These are phyloP conservation scores for Poicephalus meyeri DNA, from an alignment of 2,113 vertebrate genomes.

Conservation along the genomic window DNA sequence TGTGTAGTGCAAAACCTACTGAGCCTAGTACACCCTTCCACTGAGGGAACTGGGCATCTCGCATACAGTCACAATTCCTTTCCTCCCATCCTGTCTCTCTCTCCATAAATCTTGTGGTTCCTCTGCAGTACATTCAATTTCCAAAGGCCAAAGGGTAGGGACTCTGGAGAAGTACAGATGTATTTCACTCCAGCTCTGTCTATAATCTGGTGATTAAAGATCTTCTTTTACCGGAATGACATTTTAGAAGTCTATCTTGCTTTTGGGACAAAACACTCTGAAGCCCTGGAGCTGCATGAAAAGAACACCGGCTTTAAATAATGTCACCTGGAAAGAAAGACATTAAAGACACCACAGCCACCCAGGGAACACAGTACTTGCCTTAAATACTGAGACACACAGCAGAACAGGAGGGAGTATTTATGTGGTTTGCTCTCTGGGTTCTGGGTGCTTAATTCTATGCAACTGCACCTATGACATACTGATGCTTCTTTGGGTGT, in stretches of 20 bases:
- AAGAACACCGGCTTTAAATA: neutral
- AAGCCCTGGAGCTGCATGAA: neutral
- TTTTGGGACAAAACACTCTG: neutral
- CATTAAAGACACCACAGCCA: neutral
- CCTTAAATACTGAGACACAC: neutral
- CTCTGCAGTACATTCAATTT: neutral
- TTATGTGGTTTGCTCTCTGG: neutral
- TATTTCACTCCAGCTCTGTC: neutral
- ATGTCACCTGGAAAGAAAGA: neutral
- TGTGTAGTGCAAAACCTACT: neutral
- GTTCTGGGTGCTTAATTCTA: neutral
- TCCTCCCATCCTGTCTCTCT: neutral
- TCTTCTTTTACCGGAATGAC: neutral
- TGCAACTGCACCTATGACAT: accelerated
- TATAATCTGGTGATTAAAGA: neutral
- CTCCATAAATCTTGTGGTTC: neutral
- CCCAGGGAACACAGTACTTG: neutral
- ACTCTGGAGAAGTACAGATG: neutral
- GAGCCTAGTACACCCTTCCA: neutral
- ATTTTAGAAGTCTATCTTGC: neutral
- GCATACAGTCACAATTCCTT: neutral
- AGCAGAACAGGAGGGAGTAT: neutral
- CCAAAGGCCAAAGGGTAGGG: neutral
- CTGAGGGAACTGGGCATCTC: neutral
- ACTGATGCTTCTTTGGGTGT: neutral